A percentile compares a stretch with the other conserved stretches of the same genome.
Conservation (phyloP, 1,140 invertebrate genomes). For the Dendroctonus ponderosae region DNA sequence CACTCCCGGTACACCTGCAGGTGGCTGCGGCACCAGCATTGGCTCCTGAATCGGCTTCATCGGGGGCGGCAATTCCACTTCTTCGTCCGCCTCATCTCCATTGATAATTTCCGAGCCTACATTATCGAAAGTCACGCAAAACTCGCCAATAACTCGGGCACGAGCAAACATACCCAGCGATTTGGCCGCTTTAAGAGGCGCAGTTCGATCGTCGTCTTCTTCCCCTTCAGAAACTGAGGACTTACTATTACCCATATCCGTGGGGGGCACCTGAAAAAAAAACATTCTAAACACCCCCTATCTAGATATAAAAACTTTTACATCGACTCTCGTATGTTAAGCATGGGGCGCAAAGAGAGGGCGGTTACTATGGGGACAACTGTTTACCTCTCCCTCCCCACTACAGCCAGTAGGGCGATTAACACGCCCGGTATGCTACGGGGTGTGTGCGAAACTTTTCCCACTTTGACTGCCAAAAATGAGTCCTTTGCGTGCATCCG, state of each 20-base stretch:
- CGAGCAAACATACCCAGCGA: conserved; percentile 32
- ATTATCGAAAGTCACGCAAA: neutral
- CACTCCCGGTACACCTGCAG: conserved; percentile 58
- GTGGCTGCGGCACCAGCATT: conserved; percentile 56
- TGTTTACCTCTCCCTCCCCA: too few species aligned
- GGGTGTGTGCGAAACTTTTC: too few species aligned
- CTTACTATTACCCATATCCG: conserved; percentile 52
- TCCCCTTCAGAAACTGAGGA: conserved; percentile 52
- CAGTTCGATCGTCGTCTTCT: conserved; percentile 48
- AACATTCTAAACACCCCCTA: conserved; percentile 1
- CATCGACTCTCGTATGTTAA: too few species aligned
- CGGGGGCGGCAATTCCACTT: conserved; percentile 86
- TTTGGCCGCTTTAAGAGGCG: conserved; percentile 40
- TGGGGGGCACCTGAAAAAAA: conserved; percentile 46
- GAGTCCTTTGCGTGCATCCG: too few species aligned
- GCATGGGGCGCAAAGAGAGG: too few species aligned
- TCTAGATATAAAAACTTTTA: too few species aligned
- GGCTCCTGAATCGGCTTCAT: conserved; percentile 92
- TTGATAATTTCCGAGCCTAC: conserved; percentile 48
- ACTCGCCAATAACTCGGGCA: neutral
- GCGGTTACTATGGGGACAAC: too few species aligned
- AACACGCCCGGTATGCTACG: too few species aligned
- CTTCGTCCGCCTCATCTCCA: conserved; percentile 54
- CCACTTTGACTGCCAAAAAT: too few species aligned
- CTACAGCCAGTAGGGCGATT: too few species aligned